Conservation (phyloP, 1,140 invertebrate genomes). For the Chymomyza costata region DNA sequence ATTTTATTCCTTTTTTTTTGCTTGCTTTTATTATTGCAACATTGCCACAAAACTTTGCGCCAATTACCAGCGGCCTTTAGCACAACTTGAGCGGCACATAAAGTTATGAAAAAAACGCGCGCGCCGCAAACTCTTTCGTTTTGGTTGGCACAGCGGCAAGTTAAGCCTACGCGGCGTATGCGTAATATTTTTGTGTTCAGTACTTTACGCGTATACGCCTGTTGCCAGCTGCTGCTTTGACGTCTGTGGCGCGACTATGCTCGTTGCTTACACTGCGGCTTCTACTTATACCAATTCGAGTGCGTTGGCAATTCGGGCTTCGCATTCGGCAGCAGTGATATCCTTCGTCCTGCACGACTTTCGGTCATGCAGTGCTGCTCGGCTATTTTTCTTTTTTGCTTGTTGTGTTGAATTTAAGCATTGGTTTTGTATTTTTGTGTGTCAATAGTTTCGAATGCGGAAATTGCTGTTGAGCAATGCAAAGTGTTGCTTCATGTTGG, state of each 20-base stretch:
- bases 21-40: no score
- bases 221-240: constrained; percentile 34
- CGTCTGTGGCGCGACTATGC: constrained; percentile 61
- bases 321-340: constrained; percentile 30
- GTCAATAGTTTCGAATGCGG: constrained; percentile 33
- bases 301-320: constrained; percentile 14
- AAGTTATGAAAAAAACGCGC: no score
- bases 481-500: neutral
- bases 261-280: constrained; percentile 34
- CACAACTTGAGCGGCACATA: no score
- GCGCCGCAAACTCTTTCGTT: no score
- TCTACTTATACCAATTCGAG: constrained; percentile 41
- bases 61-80: no score
- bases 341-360: constrained; percentile 23
- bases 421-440: constrained; percentile 14
- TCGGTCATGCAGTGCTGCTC: constrained; percentile 1
- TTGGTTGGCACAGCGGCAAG: constrained; percentile 27
- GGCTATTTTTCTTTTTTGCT: constrained; percentile 1
- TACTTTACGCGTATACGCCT: constrained; percentile 4
- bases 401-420: no score
- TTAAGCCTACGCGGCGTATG: constrained; percentile 49
- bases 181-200: constrained; percentile 35
- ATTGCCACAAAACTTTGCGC: no score
- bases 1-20: no score
- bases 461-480: constrained; percentile 27